These are phyloP conservation scores for Aix galericulata DNA, from an alignment of 2,113 vertebrate genomes.

Conservation along the genomic window DNA sequence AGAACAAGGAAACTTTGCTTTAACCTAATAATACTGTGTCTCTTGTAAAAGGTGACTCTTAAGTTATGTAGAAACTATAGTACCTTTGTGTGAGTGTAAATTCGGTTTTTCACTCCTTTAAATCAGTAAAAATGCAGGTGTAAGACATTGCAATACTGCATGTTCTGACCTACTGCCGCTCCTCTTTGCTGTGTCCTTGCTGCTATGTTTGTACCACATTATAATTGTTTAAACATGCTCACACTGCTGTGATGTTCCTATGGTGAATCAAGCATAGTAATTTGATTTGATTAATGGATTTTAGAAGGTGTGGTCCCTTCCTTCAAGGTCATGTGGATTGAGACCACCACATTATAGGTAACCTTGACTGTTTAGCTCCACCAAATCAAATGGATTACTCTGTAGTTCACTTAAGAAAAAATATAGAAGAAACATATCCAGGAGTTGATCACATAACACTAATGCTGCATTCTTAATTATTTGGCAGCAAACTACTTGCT, in stretches of 20 bases:
- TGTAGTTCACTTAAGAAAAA: constrained; percentile 54
- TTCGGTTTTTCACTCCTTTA: constrained; percentile 34
- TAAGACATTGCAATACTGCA: background rate
- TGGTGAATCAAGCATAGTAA: constrained; percentile 43
- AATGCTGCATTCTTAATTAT: constrained; percentile 35
- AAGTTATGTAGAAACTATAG: background rate
- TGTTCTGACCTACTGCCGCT: constrained; percentile 15
- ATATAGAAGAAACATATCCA: constrained; percentile 44
- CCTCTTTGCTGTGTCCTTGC: constrained; percentile 61
- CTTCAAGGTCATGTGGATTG: constrained; percentile 65
- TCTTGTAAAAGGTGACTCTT: background rate
- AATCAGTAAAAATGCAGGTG: background rate
- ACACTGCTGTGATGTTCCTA: constrained; percentile 48
- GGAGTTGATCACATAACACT: constrained; percentile 35
- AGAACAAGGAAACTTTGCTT: background rate
- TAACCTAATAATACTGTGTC: background rate
- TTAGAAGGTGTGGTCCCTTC: constrained; percentile 61
- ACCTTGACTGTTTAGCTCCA: constrained; percentile 55
- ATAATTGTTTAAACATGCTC: constrained; percentile 54
- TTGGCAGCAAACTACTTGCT: background rate
- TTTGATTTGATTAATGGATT: constrained; percentile 74
- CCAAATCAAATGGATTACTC: constrained; percentile 57
- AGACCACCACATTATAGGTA: constrained; percentile 65
- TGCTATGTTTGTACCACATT: constrained; percentile 26
- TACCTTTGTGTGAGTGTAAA: background rate